Conservation (phyloP, 2,888 invertebrate genomes). For the Ptilodon capucinus region DNA sequence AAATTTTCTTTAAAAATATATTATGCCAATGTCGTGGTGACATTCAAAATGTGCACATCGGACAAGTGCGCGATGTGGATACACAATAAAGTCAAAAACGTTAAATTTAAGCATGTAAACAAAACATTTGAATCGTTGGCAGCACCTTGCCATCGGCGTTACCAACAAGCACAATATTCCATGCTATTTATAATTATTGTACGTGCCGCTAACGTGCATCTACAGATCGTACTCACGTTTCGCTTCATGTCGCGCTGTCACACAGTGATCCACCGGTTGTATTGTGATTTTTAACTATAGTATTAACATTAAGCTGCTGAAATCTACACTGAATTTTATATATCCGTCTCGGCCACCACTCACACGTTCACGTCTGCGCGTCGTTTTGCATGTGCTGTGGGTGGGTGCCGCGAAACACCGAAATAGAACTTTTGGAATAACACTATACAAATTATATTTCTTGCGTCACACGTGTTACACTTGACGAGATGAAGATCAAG, state of each 20-base stretch:
- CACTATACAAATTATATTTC: constrained; percentile 75
- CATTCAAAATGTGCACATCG: constrained; percentile 9
- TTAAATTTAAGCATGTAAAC: constrained; percentile 48
- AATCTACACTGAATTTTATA: constrained; percentile 51
- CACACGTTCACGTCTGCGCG: constrained; percentile 59
- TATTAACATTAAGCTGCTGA: constrained; percentile 28
- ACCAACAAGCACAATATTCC: constrained; percentile 44
- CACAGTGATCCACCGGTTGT: constrained; percentile 28
- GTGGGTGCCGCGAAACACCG: constrained; percentile 67
- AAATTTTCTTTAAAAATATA: neutral
- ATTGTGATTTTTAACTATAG: constrained; percentile 32
- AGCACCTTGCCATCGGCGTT: constrained; percentile 45
- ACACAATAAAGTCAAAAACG: constrained; percentile 15
- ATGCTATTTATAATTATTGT: constrained; percentile 43
- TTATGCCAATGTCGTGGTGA: constrained; percentile 6
- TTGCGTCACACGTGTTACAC: constrained; percentile 68
- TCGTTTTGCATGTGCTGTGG: constrained; percentile 60
- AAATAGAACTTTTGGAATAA: constrained; percentile 82
- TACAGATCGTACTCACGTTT: constrained; percentile 67
- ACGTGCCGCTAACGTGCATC: constrained; percentile 22
- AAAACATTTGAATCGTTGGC: constrained; percentile 56
- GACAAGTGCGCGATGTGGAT: constrained; percentile 7
- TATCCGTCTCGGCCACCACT: constrained; percentile 58
- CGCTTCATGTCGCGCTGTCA: constrained; percentile 69
- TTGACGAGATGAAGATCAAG: constrained; percentile 73